A percentile compares a stretch with the other conserved stretches of the same genome.
Conservation (phyloP, 2,888 invertebrate genomes). For the Diogma glabrata region DNA sequence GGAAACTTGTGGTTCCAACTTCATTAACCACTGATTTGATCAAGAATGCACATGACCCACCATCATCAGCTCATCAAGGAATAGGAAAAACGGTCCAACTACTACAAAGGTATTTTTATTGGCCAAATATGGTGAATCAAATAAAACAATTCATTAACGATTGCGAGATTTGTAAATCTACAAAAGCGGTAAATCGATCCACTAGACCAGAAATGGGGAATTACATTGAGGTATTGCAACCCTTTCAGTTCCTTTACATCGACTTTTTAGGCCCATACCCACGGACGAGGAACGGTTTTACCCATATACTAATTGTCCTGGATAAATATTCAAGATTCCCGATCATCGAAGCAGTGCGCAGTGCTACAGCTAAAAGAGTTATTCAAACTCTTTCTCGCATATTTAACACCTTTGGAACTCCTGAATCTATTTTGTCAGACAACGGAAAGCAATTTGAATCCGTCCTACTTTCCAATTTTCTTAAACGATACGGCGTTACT, state of each 20-base stretch:
- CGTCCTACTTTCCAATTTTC: neutral
- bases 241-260: too few relatives aligned
- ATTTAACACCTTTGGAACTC: too few relatives aligned
- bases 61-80: neutral
- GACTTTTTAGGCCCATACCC: too few relatives aligned
- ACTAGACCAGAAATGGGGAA: neutral
- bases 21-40: neutral
- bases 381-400: neutral
- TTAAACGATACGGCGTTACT: neutral
- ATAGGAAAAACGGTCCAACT: neutral
- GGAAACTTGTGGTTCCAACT: neutral
- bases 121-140: neutral
- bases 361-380: neutral
- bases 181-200: neutral
- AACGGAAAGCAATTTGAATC: too few relatives aligned
- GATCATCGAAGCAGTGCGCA: neutral
- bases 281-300: neutral
- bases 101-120: neutral
- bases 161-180: neutral
- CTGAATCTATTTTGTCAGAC: too few relatives aligned
- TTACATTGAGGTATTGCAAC: neutral
- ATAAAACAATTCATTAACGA: neutral
- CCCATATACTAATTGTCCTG: neutral
- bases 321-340: neutral
- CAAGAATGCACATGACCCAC: neutral